phyloP scores from a whole-genome alignment of 2,113 vertebrate genomes.

The Thunnus maccoyii region DNA sequence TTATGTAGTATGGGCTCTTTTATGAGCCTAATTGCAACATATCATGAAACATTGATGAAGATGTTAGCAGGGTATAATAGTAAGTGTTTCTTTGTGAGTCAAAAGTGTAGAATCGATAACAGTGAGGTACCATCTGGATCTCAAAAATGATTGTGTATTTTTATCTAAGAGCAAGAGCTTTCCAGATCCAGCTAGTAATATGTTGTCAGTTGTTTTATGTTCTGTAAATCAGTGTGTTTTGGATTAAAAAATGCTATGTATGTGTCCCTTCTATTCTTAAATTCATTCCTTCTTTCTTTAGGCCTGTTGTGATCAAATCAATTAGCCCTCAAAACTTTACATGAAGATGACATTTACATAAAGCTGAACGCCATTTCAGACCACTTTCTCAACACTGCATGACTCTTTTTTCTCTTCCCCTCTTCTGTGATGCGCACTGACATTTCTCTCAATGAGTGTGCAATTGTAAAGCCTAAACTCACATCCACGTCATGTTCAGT shows the following conservation, averaged over 20 bases:
- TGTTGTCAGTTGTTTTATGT: slow-evolving; percentile 1
- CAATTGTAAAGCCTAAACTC: slow-evolving; percentile 20
- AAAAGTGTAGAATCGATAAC: background rate
- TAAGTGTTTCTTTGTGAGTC: slow-evolving; percentile 15
- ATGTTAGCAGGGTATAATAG: slow-evolving; percentile 29
- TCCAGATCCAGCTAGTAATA: background rate
- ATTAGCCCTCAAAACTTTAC: slow-evolving; percentile 3
- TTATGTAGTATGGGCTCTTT: slow-evolving; percentile 45
- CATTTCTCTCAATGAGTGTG: slow-evolving; percentile 37
- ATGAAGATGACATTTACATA: slow-evolving; percentile 48
- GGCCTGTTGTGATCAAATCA: background rate
- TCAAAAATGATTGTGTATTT: slow-evolving; percentile 3
- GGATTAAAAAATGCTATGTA: no score
- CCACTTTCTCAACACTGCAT: slow-evolving; percentile 6
- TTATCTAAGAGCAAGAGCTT: background rate
- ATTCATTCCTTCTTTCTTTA: background rate
- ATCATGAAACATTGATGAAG: slow-evolving; percentile 59
- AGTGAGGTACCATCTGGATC: slow-evolving; percentile 8
- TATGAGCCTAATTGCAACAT: slow-evolving; percentile 48
- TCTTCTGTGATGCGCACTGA: slow-evolving; percentile 39
- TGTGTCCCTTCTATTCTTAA: background rate
- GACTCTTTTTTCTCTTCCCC: background rate
- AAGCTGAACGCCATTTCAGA: slow-evolving; percentile 35
- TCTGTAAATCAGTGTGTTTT: slow-evolving; percentile 6
- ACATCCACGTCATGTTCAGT: slow-evolving; percentile 22